Evolutionary conservation across 92 coral and sea anemone species (phyloP).

Genomic region (Palythoa grandis): DNA sequence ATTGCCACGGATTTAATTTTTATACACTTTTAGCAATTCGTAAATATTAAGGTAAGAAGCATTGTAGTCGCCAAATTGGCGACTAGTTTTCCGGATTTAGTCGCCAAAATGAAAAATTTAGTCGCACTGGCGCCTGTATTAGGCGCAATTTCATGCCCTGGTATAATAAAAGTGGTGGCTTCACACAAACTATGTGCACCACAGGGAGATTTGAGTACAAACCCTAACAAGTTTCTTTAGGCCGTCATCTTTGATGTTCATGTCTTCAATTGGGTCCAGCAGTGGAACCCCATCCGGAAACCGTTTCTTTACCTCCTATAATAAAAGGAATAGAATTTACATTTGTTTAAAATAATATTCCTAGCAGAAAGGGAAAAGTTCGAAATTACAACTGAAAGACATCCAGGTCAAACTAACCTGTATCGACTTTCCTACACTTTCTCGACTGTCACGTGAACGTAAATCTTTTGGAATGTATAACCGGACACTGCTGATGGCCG

Average conservation of each 20-base stretch:
- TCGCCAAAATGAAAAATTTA: no score
- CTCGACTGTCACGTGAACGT: conserved; percentile 90
- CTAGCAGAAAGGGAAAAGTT: no score
- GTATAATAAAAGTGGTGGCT: no score
- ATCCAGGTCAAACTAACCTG: conserved; percentile 60
- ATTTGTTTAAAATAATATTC: no score
- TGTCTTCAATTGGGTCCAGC: conserved; percentile 96
- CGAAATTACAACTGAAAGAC: neutral
- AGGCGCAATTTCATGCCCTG: no score
- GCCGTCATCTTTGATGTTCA: conserved; percentile 95
- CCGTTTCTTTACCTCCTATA: conserved; percentile 87
- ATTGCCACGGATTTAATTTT: no score
- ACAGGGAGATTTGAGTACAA: conserved; percentile 16
- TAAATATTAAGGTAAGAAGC: no score
- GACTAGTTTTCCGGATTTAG: no score
- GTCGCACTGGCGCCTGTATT: no score
- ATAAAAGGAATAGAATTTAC: neutral
- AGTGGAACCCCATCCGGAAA: conserved; percentile 96
- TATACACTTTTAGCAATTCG: no score
- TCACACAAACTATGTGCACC: no score
- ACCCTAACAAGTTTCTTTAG: conserved; percentile 88
- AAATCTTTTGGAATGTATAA: conserved; percentile 94
- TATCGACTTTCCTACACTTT: conserved; percentile 95
- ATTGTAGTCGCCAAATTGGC: no score
- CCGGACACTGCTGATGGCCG: conserved; percentile 93